A percentile compares a stretch with the other conserved stretches of the same genome.
Evolutionary conservation across 2,113 vertebrate genomes (phyloP).

Genomic region (Lamprotornis superbus): DNA sequence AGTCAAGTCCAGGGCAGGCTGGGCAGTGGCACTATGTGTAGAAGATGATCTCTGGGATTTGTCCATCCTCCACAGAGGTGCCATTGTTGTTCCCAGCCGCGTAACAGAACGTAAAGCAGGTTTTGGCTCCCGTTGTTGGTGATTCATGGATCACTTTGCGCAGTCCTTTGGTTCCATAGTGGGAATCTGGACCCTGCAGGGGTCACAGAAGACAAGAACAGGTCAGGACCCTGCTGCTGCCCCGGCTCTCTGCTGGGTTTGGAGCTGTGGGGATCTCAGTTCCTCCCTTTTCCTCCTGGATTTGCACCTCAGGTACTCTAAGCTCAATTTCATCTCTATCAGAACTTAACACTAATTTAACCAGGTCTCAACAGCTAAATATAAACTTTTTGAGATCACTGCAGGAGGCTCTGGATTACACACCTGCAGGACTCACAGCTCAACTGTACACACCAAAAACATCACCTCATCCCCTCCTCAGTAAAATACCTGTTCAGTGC

Average conservation of each 20-base stretch:
- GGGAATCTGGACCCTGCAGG: conserved; percentile 89
- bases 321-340: not conserved
- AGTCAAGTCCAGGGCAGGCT: not conserved
- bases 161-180: conserved; percentile 97
- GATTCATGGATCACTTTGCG: conserved; percentile 96
- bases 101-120: conserved; percentile 97
- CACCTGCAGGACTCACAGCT: not conserved
- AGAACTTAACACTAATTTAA: not conserved
- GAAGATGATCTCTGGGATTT: conserved; percentile 98
- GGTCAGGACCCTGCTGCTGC: not conserved
- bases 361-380: not conserved
- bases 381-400: rapidly evolving
- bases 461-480: not conserved
- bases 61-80: conserved; percentile 96
- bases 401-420: not conserved
- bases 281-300: not conserved
- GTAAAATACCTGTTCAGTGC: not conserved
- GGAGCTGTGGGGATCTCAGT: not conserved
- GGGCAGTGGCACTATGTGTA: conserved; percentile 85
- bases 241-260: not conserved
- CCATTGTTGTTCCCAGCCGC: conserved; percentile 97
- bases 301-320: not conserved
- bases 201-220: not conserved
- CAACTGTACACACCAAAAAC: not conserved
- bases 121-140: conserved; percentile 90